Conservation (phyloP, 2,113 vertebrate species). For the Apistogramma diplotaenia region DNA sequence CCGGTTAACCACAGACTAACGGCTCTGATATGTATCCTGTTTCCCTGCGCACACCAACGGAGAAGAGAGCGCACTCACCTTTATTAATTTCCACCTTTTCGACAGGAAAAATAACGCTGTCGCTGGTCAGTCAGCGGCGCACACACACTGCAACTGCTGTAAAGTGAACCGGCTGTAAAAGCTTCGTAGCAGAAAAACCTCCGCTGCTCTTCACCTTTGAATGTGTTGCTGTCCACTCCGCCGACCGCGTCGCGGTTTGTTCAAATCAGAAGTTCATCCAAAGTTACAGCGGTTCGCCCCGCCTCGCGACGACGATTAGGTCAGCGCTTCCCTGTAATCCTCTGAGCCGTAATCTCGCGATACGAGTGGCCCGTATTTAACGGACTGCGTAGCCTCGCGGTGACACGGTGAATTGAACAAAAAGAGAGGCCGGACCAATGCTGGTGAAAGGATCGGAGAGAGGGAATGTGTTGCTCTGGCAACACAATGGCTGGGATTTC, state of each 20-base stretch:
- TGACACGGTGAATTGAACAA: neutral
- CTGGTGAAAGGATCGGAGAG: constrained; percentile 8
- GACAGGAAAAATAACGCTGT: constrained; percentile 11
- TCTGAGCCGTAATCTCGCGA: constrained; percentile 62
- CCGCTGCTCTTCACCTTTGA: constrained; percentile 3
- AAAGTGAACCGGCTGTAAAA: neutral
- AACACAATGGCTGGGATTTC: constrained; percentile 52
- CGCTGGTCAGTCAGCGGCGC: neutral
- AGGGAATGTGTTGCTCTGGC: constrained; percentile 67
- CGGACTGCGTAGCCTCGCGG: constrained; percentile 37
- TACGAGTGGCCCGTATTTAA: neutral
- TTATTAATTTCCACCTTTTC: constrained; percentile 49
- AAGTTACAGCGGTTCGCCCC: constrained; percentile 74
- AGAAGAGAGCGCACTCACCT: constrained; percentile 52
- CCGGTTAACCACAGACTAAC: neutral
- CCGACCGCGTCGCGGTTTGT: constrained; percentile 59
- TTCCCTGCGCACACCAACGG: neutral
- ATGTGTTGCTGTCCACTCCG: constrained; percentile 9
- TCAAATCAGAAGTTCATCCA: constrained; percentile 79
- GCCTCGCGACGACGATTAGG: constrained; percentile 64
- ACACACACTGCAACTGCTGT: neutral
- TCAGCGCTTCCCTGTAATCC: constrained; percentile 57
- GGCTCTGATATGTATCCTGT: neutral
- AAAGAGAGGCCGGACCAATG: neutral
- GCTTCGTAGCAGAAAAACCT: constrained; percentile 13